Conservation (phyloP, 2,113 vertebrate genomes). For the Copsychus sechellarum region DNA sequence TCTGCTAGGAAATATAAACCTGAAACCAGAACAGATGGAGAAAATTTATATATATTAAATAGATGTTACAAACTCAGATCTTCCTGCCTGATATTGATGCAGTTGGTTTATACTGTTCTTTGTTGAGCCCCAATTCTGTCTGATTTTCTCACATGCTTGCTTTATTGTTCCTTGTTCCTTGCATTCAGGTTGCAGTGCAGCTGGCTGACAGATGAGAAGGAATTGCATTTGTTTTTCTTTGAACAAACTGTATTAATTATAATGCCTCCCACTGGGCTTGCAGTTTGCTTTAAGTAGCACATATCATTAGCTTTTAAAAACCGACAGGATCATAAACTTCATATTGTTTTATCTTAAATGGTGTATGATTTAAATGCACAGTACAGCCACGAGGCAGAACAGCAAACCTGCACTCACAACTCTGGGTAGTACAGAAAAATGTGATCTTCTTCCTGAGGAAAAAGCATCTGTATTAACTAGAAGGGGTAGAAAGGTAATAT, state of each 20-base stretch:
- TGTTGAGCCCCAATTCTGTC: background rate
- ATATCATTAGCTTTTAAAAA: constrained; percentile 73
- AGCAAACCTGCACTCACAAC: background rate
- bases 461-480: background rate
- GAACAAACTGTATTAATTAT: constrained; percentile 76
- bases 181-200: constrained; percentile 30
- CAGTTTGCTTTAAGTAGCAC: constrained; percentile 62
- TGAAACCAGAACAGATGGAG: background rate
- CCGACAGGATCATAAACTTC: constrained; percentile 49
- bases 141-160: background rate
- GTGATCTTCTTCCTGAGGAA: background rate
- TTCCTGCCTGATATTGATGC: background rate
- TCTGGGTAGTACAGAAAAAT: background rate
- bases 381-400: background rate
- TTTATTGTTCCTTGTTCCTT: background rate
- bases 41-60: background rate
- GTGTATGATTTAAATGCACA: constrained; percentile 30
- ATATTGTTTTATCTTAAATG: constrained; percentile 61
- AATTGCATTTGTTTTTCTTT: constrained; percentile 71
- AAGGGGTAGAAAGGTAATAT: background rate
- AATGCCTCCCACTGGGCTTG: constrained; percentile 62
- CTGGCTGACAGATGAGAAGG: constrained; percentile 58
- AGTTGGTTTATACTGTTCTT: background rate
- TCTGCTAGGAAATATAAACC: background rate
- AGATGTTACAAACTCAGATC: background rate